Percentiles rank a stretch among this genome's conserved stretches.
These are phyloP conservation scores for Cerastoderma edule DNA, from an alignment of 2,888 invertebrate genomes.

Conservation along the genomic window DNA sequence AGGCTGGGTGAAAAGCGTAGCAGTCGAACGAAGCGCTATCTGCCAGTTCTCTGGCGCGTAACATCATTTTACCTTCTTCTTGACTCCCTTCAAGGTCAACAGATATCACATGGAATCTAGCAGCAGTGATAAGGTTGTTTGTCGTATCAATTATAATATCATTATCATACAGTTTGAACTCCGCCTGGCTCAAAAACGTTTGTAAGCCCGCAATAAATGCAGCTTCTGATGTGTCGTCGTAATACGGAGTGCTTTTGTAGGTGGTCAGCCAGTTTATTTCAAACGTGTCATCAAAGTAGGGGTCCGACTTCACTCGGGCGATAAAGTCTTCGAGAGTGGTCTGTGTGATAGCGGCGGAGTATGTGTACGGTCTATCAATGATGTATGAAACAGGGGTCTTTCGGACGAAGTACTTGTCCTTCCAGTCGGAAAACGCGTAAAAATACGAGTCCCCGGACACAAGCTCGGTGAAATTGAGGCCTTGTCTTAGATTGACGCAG, in stretches of 20 bases:
- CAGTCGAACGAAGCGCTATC: slow-evolving; percentile 62
- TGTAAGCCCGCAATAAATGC: slow-evolving; percentile 33
- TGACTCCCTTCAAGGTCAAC: slow-evolving; percentile 93
- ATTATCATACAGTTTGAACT: slow-evolving; percentile 51
- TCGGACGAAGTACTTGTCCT: slow-evolving; percentile 32
- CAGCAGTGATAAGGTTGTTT: slow-evolving; percentile 86
- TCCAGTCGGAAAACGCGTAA: slow-evolving; percentile 42
- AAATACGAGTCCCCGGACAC: slow-evolving; percentile 55
- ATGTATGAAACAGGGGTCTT: slow-evolving; percentile 38
- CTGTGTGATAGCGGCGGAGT: slow-evolving; percentile 30
- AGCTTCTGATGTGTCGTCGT: slow-evolving; percentile 23
- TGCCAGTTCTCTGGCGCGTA: slow-evolving; percentile 67
- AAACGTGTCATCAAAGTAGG: slow-evolving; percentile 22
- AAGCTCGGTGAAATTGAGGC: slow-evolving; percentile 43
- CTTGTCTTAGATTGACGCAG: slow-evolving; percentile 50
- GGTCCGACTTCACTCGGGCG: slow-evolving; percentile 19
- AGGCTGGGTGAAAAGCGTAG: slow-evolving; percentile 66
- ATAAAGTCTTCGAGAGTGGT: slow-evolving; percentile 25
- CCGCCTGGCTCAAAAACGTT: slow-evolving; percentile 31
- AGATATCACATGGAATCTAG: slow-evolving; percentile 94
- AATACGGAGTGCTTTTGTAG: slow-evolving; percentile 24
- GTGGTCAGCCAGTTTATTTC: slow-evolving; percentile 31
- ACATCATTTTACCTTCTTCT: slow-evolving; percentile 71
- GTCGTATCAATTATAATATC: slow-evolving; percentile 62
- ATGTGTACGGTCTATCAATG: slow-evolving; percentile 29